Conservation (phyloP, 1,140 invertebrate genomes). For the Trypoxylus dichotomus region DNA sequence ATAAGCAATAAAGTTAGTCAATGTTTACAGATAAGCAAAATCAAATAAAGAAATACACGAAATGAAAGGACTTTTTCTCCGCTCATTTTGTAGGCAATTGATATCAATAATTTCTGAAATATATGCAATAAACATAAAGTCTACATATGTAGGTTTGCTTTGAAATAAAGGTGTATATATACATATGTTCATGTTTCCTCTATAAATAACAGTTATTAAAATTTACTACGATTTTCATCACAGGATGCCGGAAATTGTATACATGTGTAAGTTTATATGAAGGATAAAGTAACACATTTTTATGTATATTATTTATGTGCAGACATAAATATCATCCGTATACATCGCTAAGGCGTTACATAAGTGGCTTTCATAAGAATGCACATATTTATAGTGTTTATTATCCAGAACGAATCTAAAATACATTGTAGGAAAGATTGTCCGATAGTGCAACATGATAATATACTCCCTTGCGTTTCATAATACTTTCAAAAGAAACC, state of each 20-base stretch:
- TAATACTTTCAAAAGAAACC: no score
- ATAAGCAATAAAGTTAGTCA: no score
- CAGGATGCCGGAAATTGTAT: not conserved
- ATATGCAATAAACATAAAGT: not conserved
- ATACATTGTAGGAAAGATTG: no score
- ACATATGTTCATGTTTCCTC: not conserved
- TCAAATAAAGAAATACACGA: not conserved
- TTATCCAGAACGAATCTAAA: no score
- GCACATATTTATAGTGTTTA: no score
- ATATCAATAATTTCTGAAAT: not conserved
- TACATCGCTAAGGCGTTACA: no score
- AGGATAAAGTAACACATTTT: not conserved
- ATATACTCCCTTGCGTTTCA: no score
- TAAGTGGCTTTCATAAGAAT: no score
- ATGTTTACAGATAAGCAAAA: no score
- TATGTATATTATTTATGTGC: not conserved
- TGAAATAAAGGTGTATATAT: not conserved
- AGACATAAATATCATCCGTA: no score
- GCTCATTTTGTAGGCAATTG: not conserved
- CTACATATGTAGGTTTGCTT: not conserved
- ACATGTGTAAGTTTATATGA: not conserved
- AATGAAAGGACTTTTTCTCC: not conserved
- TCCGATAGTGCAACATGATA: no score
- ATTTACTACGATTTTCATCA: slow-evolving; percentile 7
- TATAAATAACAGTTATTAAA: slow-evolving; percentile 2